Evolutionary conservation across 2,888 invertebrate species (phyloP), one percentile per base, ranked within the genome.

Genomic region (Coelogynopora nodosa): DNA sequence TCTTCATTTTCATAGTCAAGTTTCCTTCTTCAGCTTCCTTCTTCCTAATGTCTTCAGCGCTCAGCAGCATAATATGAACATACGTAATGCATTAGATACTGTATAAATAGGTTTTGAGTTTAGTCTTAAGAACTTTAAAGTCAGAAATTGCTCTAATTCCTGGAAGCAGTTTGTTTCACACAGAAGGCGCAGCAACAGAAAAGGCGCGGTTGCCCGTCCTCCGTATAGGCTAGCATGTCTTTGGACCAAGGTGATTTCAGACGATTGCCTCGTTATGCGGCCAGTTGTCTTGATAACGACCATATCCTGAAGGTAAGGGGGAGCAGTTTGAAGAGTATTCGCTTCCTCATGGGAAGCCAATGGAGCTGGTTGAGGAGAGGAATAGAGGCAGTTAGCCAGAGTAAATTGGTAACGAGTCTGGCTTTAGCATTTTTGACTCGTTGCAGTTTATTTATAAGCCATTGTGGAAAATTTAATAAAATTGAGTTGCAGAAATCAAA

Each of bases 401-500:
- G 74, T 74, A 26, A 74, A 26, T 74, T 74, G 74, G 74, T 74
- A n/a, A 23, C 23, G 74, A 74, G 74, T 74, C 74, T 74, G 74
- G 74, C 74, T 74, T 5, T 26, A n/a, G 74, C 74, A 74, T 74
- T 74, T 74, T 74, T 10, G 23, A 74, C 74, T 74, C 74, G 27
- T 74, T 74, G 74, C 23, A 74, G 74, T 26, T 74, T 74, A 74
- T 26, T 74, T 10, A 74, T 74, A 26, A 74, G 74, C 74, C 27
- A 26, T 23, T 74, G 74, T 74, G 74, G 74, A n/a, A 13, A 23
- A 74, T 74, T 74, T 2, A 74, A 74, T 23, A 74, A 74, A 74
- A 74, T 74, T 74, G 74, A 13, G 74, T 74, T 74, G 74, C 74
- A 74, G 74, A 74, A 74, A 74, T 74, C 74, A 74, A 74, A 26